Evolutionary conservation across 2,888 invertebrate genomes (phyloP).

Genomic region (Temnothorax rugatulus): DNA sequence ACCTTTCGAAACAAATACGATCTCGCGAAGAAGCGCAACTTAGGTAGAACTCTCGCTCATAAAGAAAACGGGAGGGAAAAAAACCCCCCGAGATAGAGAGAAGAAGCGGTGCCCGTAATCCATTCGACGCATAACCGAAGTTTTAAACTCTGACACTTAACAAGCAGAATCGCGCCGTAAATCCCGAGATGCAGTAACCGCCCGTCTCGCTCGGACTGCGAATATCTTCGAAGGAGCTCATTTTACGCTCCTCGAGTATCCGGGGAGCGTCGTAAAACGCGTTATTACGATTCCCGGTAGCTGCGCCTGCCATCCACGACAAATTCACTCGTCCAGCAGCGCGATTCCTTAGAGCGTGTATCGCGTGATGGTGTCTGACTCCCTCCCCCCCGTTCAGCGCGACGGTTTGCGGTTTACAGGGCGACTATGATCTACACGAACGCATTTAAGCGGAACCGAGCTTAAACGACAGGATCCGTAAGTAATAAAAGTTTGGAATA

Average conservation of each 20-base stretch:
- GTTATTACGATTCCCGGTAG: slow-evolving; percentile 42
- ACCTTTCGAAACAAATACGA: neutral
- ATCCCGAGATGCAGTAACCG: slow-evolving; percentile 17
- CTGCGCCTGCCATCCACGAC: slow-evolving; percentile 12
- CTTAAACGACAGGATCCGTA: neutral
- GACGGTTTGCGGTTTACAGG: neutral
- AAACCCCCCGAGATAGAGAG: neutral
- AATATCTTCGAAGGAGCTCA: slow-evolving; percentile 52
- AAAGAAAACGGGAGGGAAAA: neutral
- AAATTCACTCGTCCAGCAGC: slow-evolving; percentile 40
- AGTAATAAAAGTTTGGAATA: slow-evolving; percentile 9
- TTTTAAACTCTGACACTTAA: slow-evolving; percentile 52
- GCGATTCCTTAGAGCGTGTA: neutral
- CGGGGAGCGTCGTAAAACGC: slow-evolving; percentile 30
- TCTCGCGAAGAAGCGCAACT: slow-evolving; percentile 13
- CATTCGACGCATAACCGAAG: slow-evolving; percentile 34
- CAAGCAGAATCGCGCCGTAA: slow-evolving; percentile 48
- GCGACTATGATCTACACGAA: neutral
- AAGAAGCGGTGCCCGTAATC: slow-evolving; percentile 25
- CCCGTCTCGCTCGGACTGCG: slow-evolving; percentile 16
- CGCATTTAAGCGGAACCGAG: neutral
- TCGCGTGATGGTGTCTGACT: neutral
- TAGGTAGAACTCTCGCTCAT: neutral
- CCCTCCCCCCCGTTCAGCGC: no score
- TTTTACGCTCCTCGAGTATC: slow-evolving; percentile 47